Evolutionary conservation across 2,113 vertebrate genomes (phyloP), one percentile per base, ranked within the genome.

Genomic region (Limnothrissa miodon): DNA sequence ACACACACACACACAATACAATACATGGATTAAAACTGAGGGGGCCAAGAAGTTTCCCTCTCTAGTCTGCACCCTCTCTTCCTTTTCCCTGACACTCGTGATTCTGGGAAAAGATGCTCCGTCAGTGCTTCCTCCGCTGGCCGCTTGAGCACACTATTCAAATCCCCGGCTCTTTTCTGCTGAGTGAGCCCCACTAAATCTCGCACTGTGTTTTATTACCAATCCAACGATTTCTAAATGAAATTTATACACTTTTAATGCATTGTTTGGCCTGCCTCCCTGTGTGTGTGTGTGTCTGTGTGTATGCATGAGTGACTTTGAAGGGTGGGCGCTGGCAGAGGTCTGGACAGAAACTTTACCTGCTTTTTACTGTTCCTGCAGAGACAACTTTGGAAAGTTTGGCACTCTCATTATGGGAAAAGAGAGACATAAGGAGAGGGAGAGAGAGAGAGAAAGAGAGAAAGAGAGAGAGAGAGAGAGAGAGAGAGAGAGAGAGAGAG

Each of bases 321-420:
- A 80, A 56, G 51, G 51, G 82, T 86, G 85, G 87, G 87, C 88
- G 85, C 78, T 82, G 81, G 45, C 66, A 80, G 88, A 89, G 45
- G 21, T 5, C 46, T 19, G 78, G 59, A 80, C 29, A 88, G 33
- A 85, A 83, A 86, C 42, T 81, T 81, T 83, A 82, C 19, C 23
- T 33, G 78, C 80, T 33, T 80, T 53, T 87, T 90, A 87, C 84
- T 90, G 92, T 91, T 89, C 88, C 90, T 87, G 90, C 89, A 90
- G 89, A 89, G 87, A 91, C 86, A 88, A 84, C 84, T 90, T 86
- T 80, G 87, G 88, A 83, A 70, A 45, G n/a, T 29, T 11, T 36
- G 66, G 29, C 66, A 11, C 33, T 33, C 66, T 29, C 59, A 5
- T 74, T 5, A 74, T 51, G 85, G 82, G 83, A 66, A 78, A 15